A percentile compares a stretch with the other conserved stretches of the same genome.
phyloP scores from a whole-genome alignment of 92 coral and sea anemone genomes.

The Epizoanthus stellaris region DNA sequence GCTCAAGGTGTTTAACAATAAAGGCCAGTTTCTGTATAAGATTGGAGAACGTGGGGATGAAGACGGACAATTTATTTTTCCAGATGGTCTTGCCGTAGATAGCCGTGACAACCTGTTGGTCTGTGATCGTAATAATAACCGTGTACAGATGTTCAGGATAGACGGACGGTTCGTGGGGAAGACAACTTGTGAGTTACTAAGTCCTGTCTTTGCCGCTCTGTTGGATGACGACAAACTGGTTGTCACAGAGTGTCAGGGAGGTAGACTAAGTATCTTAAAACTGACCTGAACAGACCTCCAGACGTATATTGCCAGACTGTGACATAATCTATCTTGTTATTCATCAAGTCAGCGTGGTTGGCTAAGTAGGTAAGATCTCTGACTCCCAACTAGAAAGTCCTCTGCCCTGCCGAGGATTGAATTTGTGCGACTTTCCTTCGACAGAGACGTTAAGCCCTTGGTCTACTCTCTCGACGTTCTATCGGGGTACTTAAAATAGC shows the following conservation, averaged over 20 bases:
- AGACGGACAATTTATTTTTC: background rate
- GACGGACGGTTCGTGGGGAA: background rate
- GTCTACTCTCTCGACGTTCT: too few relatives aligned
- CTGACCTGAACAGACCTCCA: background rate
- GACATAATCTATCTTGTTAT: too few relatives aligned
- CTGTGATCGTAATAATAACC: background rate
- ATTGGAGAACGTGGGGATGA: background rate
- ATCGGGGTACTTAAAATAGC: too few relatives aligned
- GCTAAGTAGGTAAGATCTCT: too few relatives aligned
- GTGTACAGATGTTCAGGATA: slow-evolving; percentile 2
- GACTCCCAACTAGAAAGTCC: too few relatives aligned
- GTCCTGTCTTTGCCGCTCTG: background rate
- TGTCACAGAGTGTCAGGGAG: background rate
- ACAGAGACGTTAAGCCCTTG: too few relatives aligned
- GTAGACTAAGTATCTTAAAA: background rate
- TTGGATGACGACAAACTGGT: slow-evolving; percentile 1
- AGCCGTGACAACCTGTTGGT: slow-evolving; percentile 5
- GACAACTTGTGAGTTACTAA: background rate
- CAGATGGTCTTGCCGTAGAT: background rate
- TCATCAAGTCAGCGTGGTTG: too few relatives aligned
- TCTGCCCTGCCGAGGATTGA: too few relatives aligned
- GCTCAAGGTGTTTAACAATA: slow-evolving; percentile 9
- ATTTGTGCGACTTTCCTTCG: too few relatives aligned
- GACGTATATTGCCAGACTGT: too few relatives aligned
- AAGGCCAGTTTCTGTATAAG: slow-evolving; percentile 22